A percentile compares a stretch with the other conserved stretches of the same genome.
These are phyloP conservation scores for Centropyge bicolor DNA, from an alignment of 2,797 vertebrate genomes.

Conservation along the genomic window DNA sequence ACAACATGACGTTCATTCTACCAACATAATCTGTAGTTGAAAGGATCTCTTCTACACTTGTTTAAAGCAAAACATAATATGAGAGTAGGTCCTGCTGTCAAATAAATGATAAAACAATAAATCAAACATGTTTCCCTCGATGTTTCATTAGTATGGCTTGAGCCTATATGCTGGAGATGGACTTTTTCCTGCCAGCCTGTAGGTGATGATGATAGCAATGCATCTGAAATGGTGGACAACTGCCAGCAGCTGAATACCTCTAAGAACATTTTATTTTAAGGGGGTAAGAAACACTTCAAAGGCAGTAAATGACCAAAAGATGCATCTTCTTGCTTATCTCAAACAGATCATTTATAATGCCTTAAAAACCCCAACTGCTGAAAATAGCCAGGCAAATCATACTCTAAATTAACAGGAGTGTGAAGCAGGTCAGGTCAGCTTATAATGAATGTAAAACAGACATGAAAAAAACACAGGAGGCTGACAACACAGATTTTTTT, in stretches of 20 bases:
- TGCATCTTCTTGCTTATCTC: background rate
- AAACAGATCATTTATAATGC: constrained; percentile 9
- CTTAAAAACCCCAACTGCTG: background rate
- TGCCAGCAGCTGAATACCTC: constrained; percentile 13
- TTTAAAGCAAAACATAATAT: constrained; percentile 28
- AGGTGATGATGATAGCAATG: constrained; percentile 23
- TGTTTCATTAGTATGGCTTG: constrained; percentile 40
- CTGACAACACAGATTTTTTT: constrained; percentile 16
- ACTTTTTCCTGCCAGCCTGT: constrained; percentile 17
- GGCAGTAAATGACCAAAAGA: background rate
- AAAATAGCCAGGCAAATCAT: constrained; percentile 27
- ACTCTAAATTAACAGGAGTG: constrained; percentile 6
- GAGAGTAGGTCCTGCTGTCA: background rate
- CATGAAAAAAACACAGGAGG: background rate
- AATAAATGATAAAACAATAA: constrained; percentile 35
- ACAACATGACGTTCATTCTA: background rate
- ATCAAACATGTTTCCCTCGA: constrained; percentile 26
- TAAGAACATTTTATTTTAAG: constrained; percentile 20
- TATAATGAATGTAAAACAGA: constrained; percentile 22
- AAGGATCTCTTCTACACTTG: constrained; percentile 13
- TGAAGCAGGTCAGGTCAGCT: constrained; percentile 19
- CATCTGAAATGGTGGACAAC: constrained; percentile 25
- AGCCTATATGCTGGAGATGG: constrained; percentile 12
- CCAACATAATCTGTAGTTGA: background rate
- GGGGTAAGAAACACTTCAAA: constrained; percentile 27